Percentiles rank a stretch among this genome's conserved stretches.
Evolutionary conservation across 2,797 vertebrate species (phyloP).

Genomic region (Tenualosa thibaudeaui): DNA sequence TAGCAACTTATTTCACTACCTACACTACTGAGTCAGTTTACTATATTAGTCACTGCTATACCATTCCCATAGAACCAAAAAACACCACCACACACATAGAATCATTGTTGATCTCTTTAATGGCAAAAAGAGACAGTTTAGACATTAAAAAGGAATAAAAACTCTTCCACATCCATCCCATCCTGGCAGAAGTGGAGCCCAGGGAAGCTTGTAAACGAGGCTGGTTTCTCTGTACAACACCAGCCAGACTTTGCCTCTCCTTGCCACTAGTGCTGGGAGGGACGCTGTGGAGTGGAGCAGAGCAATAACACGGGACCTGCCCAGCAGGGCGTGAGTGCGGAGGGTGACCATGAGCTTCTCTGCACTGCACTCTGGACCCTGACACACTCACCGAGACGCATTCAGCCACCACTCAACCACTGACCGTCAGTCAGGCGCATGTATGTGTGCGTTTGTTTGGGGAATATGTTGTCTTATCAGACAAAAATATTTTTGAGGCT

Average conservation of each 20-base stretch:
- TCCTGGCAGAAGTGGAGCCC: constrained; percentile 47
- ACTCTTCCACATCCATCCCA: constrained; percentile 22
- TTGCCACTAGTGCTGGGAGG: constrained; percentile 45
- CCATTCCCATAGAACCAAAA: too few relatives aligned
- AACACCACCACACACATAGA: constrained; percentile 61
- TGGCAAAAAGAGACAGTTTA: constrained; percentile 47
- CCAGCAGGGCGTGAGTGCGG: constrained; percentile 28
- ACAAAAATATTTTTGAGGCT: background rate
- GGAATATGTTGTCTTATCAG: background rate
- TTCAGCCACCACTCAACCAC: constrained; percentile 62
- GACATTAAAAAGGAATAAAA: constrained; percentile 48
- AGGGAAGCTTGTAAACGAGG: constrained; percentile 86
- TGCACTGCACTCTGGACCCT: constrained; percentile 85
- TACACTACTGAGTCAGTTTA: too few relatives aligned
- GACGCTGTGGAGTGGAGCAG: constrained; percentile 45
- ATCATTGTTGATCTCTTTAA: constrained; percentile 62
- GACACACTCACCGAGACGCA: constrained; percentile 77
- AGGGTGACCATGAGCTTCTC: constrained; percentile 82
- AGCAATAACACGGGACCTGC: constrained; percentile 32
- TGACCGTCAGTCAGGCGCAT: background rate
- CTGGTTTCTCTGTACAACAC: constrained; percentile 99
- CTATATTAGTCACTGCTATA: too few relatives aligned
- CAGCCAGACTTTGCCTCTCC: constrained; percentile 76
- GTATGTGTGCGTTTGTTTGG: background rate
- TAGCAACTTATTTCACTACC: too few relatives aligned